A percentile compares a stretch with the other conserved stretches of the same genome.
Evolutionary conservation across 2,888 invertebrate genomes (phyloP).

Genomic region (Agonopterix alstromeriana): DNA sequence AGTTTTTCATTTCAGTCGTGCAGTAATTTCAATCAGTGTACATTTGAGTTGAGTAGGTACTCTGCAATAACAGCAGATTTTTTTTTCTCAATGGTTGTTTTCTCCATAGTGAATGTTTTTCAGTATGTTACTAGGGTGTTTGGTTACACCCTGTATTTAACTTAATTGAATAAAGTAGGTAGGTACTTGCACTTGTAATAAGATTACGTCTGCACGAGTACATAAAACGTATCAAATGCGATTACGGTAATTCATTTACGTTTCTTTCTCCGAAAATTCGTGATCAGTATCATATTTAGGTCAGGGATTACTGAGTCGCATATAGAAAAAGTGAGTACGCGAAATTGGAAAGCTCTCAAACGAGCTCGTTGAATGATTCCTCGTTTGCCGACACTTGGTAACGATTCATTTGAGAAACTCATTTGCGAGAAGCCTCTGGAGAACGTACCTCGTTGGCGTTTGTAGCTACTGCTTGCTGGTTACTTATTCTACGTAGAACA

Average conservation of each 20-base stretch:
- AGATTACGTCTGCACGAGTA: not conserved
- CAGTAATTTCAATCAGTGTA: too few relatives aligned
- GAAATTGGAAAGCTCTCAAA: constrained; percentile 48
- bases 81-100: too few relatives aligned
- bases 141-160: too few relatives aligned
- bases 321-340: constrained; percentile 34
- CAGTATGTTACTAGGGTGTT: too few relatives aligned
- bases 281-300: constrained; percentile 14
- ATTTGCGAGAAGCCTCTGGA: constrained; percentile 54
- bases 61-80: too few relatives aligned
- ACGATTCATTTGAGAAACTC: constrained; percentile 69
- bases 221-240: too few relatives aligned
- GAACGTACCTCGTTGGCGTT: constrained; percentile 63
- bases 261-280: not conserved
- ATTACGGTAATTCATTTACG: too few relatives aligned
- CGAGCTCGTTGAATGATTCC: constrained; percentile 44
- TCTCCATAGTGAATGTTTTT: too few relatives aligned
- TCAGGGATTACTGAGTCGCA: constrained; percentile 18
- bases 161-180: too few relatives aligned
- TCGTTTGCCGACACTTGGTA: constrained; percentile 56
- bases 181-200: not conserved
- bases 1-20: too few relatives aligned
- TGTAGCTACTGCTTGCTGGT: constrained; percentile 19
- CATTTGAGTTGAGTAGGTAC: too few relatives aligned
- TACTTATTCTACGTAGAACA: not conserved